A percentile compares a stretch with the other conserved stretches of the same genome.
Conservation (phyloP, 2,888 invertebrate species). For the Parnassius mnemosyne region DNA sequence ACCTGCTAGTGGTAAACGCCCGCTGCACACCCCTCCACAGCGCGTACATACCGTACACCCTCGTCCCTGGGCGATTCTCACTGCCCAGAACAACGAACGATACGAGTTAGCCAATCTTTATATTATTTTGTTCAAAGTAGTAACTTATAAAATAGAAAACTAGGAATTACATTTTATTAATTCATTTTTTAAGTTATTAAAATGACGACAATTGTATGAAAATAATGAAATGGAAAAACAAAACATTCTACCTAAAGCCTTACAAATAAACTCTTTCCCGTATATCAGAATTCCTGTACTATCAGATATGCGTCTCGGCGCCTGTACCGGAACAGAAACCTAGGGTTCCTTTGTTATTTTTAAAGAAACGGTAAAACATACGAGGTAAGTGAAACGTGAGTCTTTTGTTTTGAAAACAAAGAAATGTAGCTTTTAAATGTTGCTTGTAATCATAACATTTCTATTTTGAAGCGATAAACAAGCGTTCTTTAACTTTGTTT, state of each 20-base stretch:
- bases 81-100: too few species aligned
- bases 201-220: too few species aligned
- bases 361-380: slow-evolving; percentile 19
- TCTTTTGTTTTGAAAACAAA: slow-evolving; percentile 18
- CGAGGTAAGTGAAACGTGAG: slow-evolving; percentile 11
- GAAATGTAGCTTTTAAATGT: slow-evolving; percentile 17
- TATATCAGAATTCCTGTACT: slow-evolving; percentile 10
- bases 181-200: too few species aligned
- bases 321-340: slow-evolving; percentile 13
- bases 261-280: slow-evolving; percentile 21
- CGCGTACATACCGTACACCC: too few species aligned
- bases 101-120: too few species aligned
- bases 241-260: not conserved
- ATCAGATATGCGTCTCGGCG: slow-evolving; percentile 18
- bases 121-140: too few species aligned
- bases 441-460: slow-evolving; percentile 2
- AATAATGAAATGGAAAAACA: not conserved
- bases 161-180: too few species aligned
- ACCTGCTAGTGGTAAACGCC: too few species aligned
- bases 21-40: too few species aligned
- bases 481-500: not conserved
- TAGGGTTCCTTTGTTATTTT: slow-evolving; percentile 20
- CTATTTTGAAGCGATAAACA: slow-evolving; percentile 6
- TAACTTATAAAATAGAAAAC: too few species aligned
- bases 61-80: too few species aligned